These are phyloP conservation scores for Drosophila longiperda DNA, from an alignment of 2,888 invertebrate species.

Conservation along the genomic window DNA sequence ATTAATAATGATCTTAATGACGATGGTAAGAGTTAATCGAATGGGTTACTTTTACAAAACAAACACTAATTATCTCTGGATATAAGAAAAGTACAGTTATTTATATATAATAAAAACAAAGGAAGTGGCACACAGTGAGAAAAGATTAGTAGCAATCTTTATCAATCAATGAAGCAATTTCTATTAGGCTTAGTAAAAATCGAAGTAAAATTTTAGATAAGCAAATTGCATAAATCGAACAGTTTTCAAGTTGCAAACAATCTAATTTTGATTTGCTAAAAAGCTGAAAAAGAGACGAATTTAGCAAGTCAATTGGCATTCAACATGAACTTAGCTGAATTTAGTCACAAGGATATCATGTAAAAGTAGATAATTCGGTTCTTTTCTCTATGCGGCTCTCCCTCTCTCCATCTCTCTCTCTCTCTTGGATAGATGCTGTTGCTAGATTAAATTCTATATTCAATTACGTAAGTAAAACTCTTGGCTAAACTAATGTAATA, in stretches of 20 bases:
- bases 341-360: background rate
- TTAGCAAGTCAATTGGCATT: background rate
- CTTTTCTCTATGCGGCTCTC: too few relatives aligned
- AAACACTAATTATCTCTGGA: constrained; percentile 18
- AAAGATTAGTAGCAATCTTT: background rate
- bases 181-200: background rate
- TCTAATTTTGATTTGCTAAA: background rate
- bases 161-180: background rate
- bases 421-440: background rate
- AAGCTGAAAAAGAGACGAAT: background rate
- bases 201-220: too few relatives aligned
- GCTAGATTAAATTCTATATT: background rate
- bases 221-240: background rate
- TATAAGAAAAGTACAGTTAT: background rate
- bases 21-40: background rate
- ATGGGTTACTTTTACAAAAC: background rate
- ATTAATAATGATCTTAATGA: too few relatives aligned
- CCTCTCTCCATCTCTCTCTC: background rate
- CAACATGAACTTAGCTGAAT: background rate
- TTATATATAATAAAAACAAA: background rate
- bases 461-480: background rate
- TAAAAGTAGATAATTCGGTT: background rate
- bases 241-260: background rate
- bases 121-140: background rate
- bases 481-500: background rate